Evolutionary conservation across 1,140 invertebrate species (phyloP).

Genomic region (Pogonognathellus flavescens): DNA sequence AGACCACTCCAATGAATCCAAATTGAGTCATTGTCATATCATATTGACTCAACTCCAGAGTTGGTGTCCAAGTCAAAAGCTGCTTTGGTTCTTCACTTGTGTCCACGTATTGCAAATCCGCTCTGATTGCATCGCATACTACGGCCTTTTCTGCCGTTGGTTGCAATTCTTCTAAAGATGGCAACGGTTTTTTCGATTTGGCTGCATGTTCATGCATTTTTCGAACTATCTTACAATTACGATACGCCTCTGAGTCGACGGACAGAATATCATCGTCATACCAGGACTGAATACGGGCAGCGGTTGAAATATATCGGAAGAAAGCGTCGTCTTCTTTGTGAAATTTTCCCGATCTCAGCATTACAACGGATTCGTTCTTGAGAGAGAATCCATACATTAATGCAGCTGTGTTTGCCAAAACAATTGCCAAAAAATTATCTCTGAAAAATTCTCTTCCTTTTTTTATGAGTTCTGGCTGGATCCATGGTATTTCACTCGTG

Average conservation of each 20-base stretch:
- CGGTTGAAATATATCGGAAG: conserved; percentile 40
- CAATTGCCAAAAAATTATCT: conserved; percentile 58
- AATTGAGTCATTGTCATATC: conserved; percentile 65
- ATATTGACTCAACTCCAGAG: conserved; percentile 61
- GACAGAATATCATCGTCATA: conserved; percentile 50
- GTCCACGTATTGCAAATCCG: conserved; percentile 53
- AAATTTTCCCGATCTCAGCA: conserved; percentile 26
- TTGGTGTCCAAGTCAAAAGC: conserved; percentile 55
- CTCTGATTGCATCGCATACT: conserved; percentile 50
- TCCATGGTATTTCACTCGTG: conserved; percentile 55
- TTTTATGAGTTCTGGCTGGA: conserved; percentile 51
- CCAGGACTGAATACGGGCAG: conserved; percentile 41
- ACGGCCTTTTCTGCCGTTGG: not conserved
- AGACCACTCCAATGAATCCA: conserved; percentile 63
- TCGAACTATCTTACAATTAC: conserved; percentile 30
- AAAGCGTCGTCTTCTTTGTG: conserved; percentile 21
- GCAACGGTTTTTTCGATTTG: conserved; percentile 45
- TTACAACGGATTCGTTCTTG: conserved; percentile 51
- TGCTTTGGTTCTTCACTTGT: conserved; percentile 52
- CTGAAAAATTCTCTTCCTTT: conserved; percentile 56
- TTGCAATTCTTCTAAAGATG: not conserved
- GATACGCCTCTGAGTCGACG: not conserved
- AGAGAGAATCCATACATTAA: conserved; percentile 54
- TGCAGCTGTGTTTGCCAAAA: conserved; percentile 50
- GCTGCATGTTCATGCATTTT: conserved; percentile 27